Conservation (phyloP, 2,797 vertebrate species). For the Chelonia mydas region DNA sequence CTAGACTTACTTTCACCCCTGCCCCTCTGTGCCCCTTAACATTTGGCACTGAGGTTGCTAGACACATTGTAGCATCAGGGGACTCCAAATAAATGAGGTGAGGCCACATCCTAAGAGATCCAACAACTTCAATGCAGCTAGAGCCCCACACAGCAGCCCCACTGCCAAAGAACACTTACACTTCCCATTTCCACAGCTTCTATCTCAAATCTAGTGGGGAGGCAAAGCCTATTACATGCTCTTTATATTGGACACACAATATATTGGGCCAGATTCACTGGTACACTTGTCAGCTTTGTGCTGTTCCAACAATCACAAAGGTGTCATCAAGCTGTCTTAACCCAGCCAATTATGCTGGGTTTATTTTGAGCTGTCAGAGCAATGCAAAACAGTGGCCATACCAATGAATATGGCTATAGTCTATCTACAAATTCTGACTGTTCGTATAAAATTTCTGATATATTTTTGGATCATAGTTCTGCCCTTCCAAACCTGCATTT, state of each 20-base stretch:
- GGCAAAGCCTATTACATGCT: slow-evolving; percentile 31
- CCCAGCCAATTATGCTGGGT: neutral
- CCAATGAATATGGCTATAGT: neutral
- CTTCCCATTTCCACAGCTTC: neutral
- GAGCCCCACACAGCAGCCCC: neutral
- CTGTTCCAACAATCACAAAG: slow-evolving; percentile 12
- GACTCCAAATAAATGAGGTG: neutral
- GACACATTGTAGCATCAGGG: neutral
- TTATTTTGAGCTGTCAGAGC: slow-evolving; percentile 35
- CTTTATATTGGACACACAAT: slow-evolving; percentile 17
- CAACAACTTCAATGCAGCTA: too few relatives aligned
- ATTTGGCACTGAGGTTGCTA: too few relatives aligned
- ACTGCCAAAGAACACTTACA: neutral
- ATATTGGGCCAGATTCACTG: slow-evolving; percentile 28
- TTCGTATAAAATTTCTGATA: slow-evolving; percentile 55
- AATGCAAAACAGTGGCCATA: slow-evolving; percentile 52
- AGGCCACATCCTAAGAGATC: neutral
- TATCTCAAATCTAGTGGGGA: neutral
- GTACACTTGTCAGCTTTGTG: slow-evolving; percentile 15
- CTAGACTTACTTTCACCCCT: too few relatives aligned
- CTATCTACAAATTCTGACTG: neutral
- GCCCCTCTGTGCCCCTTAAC: too few relatives aligned
- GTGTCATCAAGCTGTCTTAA: slow-evolving; percentile 13
- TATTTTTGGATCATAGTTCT: slow-evolving; percentile 16
- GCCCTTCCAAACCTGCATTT: fast-evolving